phyloP scores from a whole-genome alignment of 2,113 vertebrate genomes.

The Varanus salvator region DNA sequence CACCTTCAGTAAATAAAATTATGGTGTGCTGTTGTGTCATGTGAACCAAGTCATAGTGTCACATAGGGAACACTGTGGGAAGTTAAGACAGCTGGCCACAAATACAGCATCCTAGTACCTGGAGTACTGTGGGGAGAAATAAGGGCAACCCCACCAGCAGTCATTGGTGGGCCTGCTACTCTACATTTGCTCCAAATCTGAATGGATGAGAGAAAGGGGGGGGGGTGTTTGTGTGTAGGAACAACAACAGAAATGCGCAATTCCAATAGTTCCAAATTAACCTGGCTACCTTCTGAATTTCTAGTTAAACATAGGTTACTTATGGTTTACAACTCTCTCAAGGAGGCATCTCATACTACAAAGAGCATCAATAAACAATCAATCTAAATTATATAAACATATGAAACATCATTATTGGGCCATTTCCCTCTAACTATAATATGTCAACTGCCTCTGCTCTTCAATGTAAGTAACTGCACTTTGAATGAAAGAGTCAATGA shows the following conservation, averaged over 20 bases:
- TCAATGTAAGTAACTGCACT: background rate
- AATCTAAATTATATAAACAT: background rate
- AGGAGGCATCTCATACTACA: background rate
- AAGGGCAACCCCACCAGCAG: background rate
- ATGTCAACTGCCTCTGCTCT: background rate
- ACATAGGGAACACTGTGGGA: background rate
- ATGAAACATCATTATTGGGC: background rate
- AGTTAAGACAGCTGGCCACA: background rate
- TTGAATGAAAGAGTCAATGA: no score
- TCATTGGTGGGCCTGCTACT: background rate
- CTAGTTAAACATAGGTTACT: background rate
- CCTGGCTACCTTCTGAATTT: background rate
- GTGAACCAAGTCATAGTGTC: background rate
- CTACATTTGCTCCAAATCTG: background rate
- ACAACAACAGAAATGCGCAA: background rate
- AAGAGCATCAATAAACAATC: background rate
- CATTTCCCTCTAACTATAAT: background rate
- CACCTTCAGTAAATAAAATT: no score
- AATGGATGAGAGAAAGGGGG: background rate
- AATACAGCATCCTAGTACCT: background rate
- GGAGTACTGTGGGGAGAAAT: background rate
- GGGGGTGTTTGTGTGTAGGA: no score
- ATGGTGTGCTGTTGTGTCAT: no score
- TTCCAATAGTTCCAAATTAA: background rate
- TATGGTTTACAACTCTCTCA: background rate